Conservation (phyloP, 2,797 vertebrate genomes). For the Sebastes hubbsi region DNA sequence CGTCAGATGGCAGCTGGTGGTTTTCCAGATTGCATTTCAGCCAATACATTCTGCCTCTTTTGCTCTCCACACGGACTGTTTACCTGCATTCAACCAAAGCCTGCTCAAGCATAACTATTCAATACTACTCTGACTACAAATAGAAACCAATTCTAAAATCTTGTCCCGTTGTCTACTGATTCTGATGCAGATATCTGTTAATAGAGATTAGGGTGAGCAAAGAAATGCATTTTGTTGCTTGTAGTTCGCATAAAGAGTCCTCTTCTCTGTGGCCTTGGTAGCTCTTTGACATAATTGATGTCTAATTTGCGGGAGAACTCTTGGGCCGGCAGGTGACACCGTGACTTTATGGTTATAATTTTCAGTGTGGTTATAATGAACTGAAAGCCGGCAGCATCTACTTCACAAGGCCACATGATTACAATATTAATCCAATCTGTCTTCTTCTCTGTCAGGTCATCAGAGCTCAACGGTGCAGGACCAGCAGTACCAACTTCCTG, state of each 20-base stretch:
- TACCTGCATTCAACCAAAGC: background rate
- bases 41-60: background rate
- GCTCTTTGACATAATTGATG: constrained; percentile 34
- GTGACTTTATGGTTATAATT: constrained; percentile 63
- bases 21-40: background rate
- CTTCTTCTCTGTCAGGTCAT: constrained; percentile 91
- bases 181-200: background rate
- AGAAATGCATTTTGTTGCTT: background rate
- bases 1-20: too few relatives aligned
- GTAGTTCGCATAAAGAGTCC: background rate
- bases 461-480: constrained; percentile 92
- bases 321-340: constrained; percentile 28
- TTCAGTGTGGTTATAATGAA: constrained; percentile 59
- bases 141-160: background rate
- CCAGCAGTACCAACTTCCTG: constrained; percentile 99
- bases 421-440: constrained; percentile 77
- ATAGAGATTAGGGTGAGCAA: background rate
- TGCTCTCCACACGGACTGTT: background rate
- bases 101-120: background rate
- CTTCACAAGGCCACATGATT: constrained; percentile 66
- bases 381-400: constrained; percentile 32
- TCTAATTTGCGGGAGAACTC: constrained; percentile 31
- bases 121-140: background rate
- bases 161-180: background rate
- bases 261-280: background rate